phyloP scores from a whole-genome alignment of 2,113 vertebrate species.

The Phodopus roborovskii region DNA sequence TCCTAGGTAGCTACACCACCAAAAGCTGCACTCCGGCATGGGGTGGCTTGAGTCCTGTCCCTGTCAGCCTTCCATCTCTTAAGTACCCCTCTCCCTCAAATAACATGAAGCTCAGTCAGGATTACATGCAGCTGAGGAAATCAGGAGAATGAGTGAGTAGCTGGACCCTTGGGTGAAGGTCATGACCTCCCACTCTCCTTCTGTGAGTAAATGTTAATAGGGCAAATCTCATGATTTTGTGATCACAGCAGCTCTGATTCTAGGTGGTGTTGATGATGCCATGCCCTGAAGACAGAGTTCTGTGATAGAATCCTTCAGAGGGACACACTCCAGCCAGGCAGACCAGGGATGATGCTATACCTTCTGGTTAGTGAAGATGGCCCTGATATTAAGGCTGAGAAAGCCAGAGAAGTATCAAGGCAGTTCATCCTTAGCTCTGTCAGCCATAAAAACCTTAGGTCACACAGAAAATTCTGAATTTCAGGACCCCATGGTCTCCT shows the following conservation, averaged over 20 bases:
- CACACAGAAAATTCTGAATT: not conserved
- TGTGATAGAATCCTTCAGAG: not conserved
- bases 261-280: not conserved
- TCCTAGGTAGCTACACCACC: not conserved
- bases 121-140: not conserved
- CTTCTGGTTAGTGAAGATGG: not conserved
- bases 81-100: too few species aligned
- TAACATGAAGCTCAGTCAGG: not conserved
- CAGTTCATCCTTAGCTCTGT: not conserved
- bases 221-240: not conserved
- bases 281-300: not conserved
- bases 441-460: not conserved
- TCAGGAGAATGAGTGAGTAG: not conserved
- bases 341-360: not conserved
- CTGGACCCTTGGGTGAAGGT: not conserved
- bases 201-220: not conserved
- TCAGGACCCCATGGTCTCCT: too few species aligned
- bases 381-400: not conserved
- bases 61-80: too few species aligned
- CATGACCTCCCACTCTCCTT: not conserved
- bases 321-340: not conserved
- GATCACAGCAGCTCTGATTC: not conserved
- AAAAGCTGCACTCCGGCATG: too few species aligned
- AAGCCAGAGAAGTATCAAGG: not conserved
- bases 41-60: not conserved